A percentile compares a stretch with the other conserved stretches of the same genome.
Evolutionary conservation across 2,797 vertebrate species (phyloP).

Genomic region (Tokudaia tokunoshimensis): DNA sequence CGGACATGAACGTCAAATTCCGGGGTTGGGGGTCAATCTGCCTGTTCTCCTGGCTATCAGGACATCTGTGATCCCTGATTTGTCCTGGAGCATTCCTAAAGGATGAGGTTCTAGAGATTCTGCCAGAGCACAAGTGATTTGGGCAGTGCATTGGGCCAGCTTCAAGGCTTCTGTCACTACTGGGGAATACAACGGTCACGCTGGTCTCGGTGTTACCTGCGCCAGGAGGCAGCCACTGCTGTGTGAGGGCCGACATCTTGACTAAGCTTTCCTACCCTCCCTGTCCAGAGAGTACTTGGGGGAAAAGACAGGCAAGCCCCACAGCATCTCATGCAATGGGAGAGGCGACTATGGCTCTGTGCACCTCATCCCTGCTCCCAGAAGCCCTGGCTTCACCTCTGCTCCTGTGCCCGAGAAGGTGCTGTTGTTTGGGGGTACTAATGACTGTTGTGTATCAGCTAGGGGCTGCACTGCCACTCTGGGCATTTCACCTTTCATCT

Average conservation of each 20-base stretch:
- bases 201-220: background rate
- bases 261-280: background rate
- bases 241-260: background rate
- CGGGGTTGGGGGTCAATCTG: background rate
- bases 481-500: background rate
- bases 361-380: background rate
- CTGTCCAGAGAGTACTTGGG: background rate
- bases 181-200: background rate
- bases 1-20: background rate
- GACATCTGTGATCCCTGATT: background rate
- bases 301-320: background rate
- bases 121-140: background rate
- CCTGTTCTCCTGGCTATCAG: background rate
- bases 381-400: no score
- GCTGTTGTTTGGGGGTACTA: background rate
- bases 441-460: no score
- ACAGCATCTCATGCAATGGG: background rate
- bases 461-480: background rate
- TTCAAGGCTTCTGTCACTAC: background rate
- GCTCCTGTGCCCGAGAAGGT: background rate
- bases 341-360: background rate
- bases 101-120: background rate
- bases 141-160: background rate
- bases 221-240: background rate
- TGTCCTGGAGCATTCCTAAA: background rate